Conservation (phyloP, 2,797 vertebrate genomes). For the Anguilla obscura region DNA sequence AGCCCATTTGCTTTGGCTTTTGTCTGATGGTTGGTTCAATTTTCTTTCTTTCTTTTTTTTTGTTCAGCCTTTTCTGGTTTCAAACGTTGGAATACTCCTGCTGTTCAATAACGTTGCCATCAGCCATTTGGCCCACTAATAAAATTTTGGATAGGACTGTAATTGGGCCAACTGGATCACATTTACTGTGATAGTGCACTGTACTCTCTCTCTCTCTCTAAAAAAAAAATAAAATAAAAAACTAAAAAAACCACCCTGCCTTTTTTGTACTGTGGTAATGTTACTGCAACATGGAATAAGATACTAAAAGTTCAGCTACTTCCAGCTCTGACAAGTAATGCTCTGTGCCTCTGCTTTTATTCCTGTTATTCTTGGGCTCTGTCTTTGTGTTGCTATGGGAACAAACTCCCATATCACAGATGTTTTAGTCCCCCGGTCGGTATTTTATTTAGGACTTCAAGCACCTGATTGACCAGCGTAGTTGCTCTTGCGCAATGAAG, state of each 20-base stretch:
- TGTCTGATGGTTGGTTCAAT: not conserved
- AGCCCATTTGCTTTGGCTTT: not conserved
- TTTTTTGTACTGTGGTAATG: too few relatives aligned
- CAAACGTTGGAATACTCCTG: not conserved
- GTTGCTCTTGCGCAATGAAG: not conserved
- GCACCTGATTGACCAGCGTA: not conserved
- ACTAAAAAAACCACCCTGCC: too few relatives aligned
- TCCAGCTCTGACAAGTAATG: not conserved
- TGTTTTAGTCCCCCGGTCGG: not conserved
- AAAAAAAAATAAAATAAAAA: not conserved
- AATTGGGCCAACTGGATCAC: not conserved
- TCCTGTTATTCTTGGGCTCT: not conserved
- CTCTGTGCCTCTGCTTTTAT: too few relatives aligned
- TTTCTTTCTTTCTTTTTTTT: not conserved
- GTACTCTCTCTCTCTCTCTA: not conserved
- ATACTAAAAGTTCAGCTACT: not conserved
- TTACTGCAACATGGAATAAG: not conserved
- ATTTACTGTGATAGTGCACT: not conserved
- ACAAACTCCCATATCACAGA: not conserved
- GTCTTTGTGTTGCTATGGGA: not conserved
- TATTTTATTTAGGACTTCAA: not conserved
- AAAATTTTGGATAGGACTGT: not conserved
- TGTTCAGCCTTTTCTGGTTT: not conserved
- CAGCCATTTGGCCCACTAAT: not conserved
- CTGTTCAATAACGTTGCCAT: not conserved